Conservation (phyloP, 1,140 invertebrate genomes). For the Drosophila nasuta region DNA sequence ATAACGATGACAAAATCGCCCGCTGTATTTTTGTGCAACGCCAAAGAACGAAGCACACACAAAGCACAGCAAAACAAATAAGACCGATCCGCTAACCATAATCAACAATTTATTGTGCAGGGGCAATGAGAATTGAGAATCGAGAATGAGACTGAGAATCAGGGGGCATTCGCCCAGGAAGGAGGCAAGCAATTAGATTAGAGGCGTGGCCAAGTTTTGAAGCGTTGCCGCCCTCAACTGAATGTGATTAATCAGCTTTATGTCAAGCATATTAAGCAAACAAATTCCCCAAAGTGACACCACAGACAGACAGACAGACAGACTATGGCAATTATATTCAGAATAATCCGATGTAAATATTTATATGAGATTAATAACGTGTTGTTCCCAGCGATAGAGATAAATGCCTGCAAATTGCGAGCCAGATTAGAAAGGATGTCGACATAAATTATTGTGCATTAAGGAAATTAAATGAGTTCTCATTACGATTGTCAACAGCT, state of each 20-base stretch:
- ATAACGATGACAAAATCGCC: slow-evolving; percentile 84
- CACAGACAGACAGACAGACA: no score
- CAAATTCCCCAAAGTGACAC: slow-evolving; percentile 7
- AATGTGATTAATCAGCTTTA: slow-evolving; percentile 36
- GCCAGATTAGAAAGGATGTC: background rate
- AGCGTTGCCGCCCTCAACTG: slow-evolving; percentile 10
- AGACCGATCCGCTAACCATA: slow-evolving; percentile 5
- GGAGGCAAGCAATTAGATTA: slow-evolving; percentile 44
- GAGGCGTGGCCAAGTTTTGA: slow-evolving; percentile 32
- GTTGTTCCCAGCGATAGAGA: background rate
- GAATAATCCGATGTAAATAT: slow-evolving; percentile 18
- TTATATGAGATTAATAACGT: slow-evolving; percentile 7
- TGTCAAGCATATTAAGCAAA: slow-evolving; percentile 34
- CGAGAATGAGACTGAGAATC: background rate
- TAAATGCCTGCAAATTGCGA: background rate
- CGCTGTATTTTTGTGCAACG: slow-evolving; percentile 57
- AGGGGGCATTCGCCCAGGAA: slow-evolving; percentile 44
- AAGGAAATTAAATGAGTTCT: background rate
- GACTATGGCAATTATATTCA: background rate
- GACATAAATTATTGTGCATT: background rate
- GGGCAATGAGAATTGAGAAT: background rate
- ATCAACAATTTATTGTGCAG: slow-evolving; percentile 7
- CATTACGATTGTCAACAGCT: background rate
- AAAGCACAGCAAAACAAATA: slow-evolving; percentile 37
- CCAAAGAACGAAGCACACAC: slow-evolving; percentile 32